Evolutionary conservation across 1,140 invertebrate genomes (phyloP).

Genomic region (Listronotus bonariensis): DNA sequence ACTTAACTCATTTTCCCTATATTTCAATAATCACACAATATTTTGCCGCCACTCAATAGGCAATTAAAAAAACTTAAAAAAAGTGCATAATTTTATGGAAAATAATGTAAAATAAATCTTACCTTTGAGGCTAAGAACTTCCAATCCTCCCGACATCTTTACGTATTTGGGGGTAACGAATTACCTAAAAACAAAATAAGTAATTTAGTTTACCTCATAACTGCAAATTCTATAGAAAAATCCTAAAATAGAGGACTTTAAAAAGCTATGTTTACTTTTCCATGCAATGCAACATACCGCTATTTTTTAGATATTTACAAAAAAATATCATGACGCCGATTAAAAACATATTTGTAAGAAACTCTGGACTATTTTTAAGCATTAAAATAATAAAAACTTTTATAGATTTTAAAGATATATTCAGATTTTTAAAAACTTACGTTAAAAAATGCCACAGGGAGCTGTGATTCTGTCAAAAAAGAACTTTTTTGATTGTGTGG

Average conservation of each 20-base stretch:
- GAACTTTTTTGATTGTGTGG: conserved; percentile 7
- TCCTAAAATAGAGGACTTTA: conserved; percentile 15
- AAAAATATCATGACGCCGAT: conserved; percentile 4
- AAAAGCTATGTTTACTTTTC: too few species aligned
- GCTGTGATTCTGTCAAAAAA: conserved; percentile 43
- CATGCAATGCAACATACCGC: too few species aligned
- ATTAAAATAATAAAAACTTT: conserved; percentile 14
- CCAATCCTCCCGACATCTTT: conserved; percentile 94
- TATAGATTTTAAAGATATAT: conserved; percentile 51
- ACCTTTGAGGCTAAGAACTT: conserved; percentile 75
- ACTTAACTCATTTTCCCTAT: too few species aligned
- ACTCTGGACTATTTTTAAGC: conserved; percentile 9
- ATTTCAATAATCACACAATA: too few species aligned
- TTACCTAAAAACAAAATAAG: conserved; percentile 41
- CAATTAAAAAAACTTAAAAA: too few species aligned
- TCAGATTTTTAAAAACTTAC: conserved; percentile 62
- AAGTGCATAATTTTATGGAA: too few species aligned
- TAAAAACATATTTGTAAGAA: background rate
- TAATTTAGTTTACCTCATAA: background rate
- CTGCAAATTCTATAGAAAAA: conserved; percentile 9
- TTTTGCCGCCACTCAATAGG: too few species aligned
- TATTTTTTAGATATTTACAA: background rate
- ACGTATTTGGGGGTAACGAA: conserved; percentile 69
- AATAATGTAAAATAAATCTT: background rate
- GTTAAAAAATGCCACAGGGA: conserved; percentile 76